These are phyloP conservation scores for Caprella mutica DNA, from an alignment of 2,888 invertebrate species.

Conservation along the genomic window DNA sequence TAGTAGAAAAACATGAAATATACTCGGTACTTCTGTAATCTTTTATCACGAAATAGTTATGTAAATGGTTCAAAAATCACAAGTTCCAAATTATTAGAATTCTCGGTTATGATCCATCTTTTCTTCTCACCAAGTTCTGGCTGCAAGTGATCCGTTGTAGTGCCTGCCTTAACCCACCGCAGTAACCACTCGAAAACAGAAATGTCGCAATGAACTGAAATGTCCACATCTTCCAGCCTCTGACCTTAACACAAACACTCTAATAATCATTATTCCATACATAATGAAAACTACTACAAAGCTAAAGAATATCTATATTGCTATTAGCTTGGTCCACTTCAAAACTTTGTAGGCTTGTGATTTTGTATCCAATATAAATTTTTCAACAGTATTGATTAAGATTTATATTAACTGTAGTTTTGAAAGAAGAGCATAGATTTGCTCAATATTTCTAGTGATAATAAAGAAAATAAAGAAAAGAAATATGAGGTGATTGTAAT, in stretches of 20 bases:
- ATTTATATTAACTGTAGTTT: too few relatives aligned
- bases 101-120: neutral
- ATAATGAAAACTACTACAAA: conserved; percentile 16
- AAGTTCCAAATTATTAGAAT: too few relatives aligned
- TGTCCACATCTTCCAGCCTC: conserved; percentile 79
- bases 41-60: neutral
- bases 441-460: neutral
- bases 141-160: conserved; percentile 35
- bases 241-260: conserved; percentile 48
- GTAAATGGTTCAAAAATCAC: too few relatives aligned
- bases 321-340: too few relatives aligned
- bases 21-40: neutral
- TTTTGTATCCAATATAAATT: too few relatives aligned
- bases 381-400: too few relatives aligned
- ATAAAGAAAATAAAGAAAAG: neutral
- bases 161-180: conserved; percentile 69
- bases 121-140: conserved; percentile 18
- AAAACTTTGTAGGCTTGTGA: too few relatives aligned
- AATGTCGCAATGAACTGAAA: conserved; percentile 92
- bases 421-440: neutral
- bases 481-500: too few relatives aligned
- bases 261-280: conserved; percentile 34
- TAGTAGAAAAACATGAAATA: neutral
- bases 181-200: conserved; percentile 93
- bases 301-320: neutral